Conservation (phyloP, 2,797 vertebrate genomes). For the Margarornis squamiger region DNA sequence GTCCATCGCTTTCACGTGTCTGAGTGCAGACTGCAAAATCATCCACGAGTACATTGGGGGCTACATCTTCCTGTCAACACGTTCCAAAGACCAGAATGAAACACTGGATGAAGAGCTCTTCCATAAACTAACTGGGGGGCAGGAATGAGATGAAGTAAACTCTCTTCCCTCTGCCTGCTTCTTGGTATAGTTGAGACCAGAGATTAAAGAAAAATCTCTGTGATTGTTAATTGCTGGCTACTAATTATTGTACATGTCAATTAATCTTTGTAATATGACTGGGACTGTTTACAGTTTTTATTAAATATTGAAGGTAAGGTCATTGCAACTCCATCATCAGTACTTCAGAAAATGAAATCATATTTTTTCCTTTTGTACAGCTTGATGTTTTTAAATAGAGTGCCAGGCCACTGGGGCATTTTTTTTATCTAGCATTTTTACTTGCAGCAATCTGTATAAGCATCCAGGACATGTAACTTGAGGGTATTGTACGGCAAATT, state of each 20-base stretch:
- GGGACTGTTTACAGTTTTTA: not conserved
- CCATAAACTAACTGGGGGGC: slow-evolving; percentile 95
- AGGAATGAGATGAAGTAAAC: slow-evolving; percentile 79
- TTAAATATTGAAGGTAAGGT: not conserved
- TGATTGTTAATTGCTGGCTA: not conserved
- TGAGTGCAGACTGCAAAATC: slow-evolving; percentile 93
- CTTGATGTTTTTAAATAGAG: not conserved
- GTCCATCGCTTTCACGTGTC: slow-evolving; percentile 88
- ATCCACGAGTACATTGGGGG: slow-evolving; percentile 97
- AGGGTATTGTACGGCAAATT: not conserved
- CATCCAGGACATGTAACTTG: not conserved
- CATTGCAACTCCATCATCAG: not conserved
- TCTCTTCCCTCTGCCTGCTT: not conserved
- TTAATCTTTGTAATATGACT: not conserved
- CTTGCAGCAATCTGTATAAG: not conserved
- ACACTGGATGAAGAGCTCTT: slow-evolving; percentile 95
- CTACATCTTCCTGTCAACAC: slow-evolving; percentile 97
- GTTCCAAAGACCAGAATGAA: slow-evolving; percentile 97
- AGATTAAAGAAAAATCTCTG: not conserved
- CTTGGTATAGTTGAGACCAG: not conserved
- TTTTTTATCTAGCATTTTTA: not conserved
- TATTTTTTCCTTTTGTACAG: slow-evolving; percentile 3
- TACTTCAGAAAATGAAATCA: not conserved
- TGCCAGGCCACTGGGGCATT: not conserved
- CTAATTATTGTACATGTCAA: not conserved